Evolutionary conservation across 2,113 vertebrate genomes (phyloP).

Genomic region (Dicerorhinus sumatrensis): DNA sequence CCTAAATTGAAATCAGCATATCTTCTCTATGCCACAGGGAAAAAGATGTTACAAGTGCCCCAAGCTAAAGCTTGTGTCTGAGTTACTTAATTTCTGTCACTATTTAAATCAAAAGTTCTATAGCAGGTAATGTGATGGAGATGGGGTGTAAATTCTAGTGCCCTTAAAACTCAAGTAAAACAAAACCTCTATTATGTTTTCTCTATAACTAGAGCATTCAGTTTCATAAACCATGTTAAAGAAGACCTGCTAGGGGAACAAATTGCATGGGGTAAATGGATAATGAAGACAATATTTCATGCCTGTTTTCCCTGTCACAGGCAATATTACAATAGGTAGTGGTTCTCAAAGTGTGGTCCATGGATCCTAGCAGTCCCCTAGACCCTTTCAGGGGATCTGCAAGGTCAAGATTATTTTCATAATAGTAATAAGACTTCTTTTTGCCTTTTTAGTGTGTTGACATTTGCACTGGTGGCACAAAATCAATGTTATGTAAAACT

Average conservation of each 20-base stretch:
- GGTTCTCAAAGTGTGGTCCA: not conserved
- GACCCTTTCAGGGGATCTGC: not conserved
- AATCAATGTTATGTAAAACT: constrained; percentile 23
- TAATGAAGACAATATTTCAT: constrained; percentile 40
- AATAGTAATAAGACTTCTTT: not conserved
- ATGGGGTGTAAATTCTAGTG: constrained; percentile 26
- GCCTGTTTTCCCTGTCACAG: constrained; percentile 17
- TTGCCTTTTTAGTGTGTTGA: not conserved
- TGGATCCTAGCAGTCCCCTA: not conserved
- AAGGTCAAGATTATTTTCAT: constrained; percentile 29
- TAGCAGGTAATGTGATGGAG: not conserved
- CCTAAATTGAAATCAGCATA: constrained; percentile 30
- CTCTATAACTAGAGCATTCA: not conserved
- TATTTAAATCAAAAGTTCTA: not conserved
- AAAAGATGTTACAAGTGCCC: constrained; percentile 50
- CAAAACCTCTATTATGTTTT: constrained; percentile 66
- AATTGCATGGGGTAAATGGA: not conserved
- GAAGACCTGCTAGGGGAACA: not conserved
- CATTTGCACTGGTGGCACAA: not conserved
- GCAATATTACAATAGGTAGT: not conserved
- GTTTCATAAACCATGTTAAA: constrained; percentile 53
- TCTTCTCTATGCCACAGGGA: not conserved
- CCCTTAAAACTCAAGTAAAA: constrained; percentile 54
- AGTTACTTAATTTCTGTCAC: constrained; percentile 12
- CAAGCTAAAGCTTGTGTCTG: constrained; percentile 23